phyloP scores from a whole-genome alignment of 2,113 vertebrate genomes.

The Cryptotis parvus region DNA sequence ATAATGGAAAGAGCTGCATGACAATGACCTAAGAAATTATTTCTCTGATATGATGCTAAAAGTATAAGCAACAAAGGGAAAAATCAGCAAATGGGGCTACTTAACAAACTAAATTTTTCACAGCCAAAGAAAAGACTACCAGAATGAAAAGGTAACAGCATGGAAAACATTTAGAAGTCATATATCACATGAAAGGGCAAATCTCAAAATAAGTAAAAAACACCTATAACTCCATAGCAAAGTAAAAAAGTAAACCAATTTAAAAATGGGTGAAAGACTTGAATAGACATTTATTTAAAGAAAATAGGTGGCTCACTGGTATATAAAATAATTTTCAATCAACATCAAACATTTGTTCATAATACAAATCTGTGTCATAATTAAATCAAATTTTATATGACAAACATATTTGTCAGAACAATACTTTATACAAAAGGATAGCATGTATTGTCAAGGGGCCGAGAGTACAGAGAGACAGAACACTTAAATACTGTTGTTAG shows the following conservation, averaged over 20 bases:
- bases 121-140: conserved; percentile 31
- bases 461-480: neutral
- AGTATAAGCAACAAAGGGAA: conserved; percentile 5
- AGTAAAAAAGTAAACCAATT: neutral
- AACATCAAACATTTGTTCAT: neutral
- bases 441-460: neutral
- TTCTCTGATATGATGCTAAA: conserved; percentile 41
- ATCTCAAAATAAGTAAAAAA: neutral
- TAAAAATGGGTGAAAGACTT: conserved; percentile 1
- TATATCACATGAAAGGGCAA: neutral
- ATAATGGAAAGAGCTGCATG: neutral
- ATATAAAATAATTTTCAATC: conserved; percentile 26
- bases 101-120: conserved; percentile 13
- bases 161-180: conserved; percentile 45
- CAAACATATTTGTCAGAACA: neutral
- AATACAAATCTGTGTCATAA: conserved; percentile 49
- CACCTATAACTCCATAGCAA: conserved; percentile 12
- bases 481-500: neutral
- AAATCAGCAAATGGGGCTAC: neutral
- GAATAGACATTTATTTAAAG: conserved; percentile 22
- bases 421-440: neutral
- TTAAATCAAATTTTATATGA: neutral
- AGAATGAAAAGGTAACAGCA: conserved; percentile 28
- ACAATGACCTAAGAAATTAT: neutral
- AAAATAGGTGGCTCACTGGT: neutral